phyloP scores from a whole-genome alignment of 2,888 invertebrate genomes.

The Neoascia interrupta region DNA sequence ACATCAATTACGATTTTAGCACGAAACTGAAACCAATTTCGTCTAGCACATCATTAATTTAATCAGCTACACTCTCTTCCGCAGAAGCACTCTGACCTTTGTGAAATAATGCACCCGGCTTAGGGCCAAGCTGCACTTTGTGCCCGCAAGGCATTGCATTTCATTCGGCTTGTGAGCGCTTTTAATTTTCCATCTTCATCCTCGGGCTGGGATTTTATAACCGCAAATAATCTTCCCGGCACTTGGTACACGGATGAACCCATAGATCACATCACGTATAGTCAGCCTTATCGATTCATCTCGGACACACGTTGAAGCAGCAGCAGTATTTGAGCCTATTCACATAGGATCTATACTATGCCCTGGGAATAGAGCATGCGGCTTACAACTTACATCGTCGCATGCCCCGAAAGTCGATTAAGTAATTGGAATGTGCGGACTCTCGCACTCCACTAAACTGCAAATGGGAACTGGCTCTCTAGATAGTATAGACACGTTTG shows the following conservation, averaged over 20 bases:
- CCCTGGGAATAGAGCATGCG: constrained; percentile 27
- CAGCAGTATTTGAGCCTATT: constrained; percentile 17
- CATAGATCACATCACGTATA: constrained; percentile 69
- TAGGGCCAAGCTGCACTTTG: constrained; percentile 1
- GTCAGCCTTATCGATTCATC: constrained; percentile 69
- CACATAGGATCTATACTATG: too few relatives aligned
- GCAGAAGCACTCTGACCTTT: constrained; percentile 69
- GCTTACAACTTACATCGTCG: constrained; percentile 29
- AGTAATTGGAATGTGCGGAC: constrained; percentile 66
- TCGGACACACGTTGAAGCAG: constrained; percentile 60
- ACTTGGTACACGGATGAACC: constrained; percentile 59
- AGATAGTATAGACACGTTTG: background rate
- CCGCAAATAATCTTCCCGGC: constrained; percentile 63
- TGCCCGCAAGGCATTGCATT: background rate
- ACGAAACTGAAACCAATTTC: constrained; percentile 70
- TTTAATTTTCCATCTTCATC: constrained; percentile 60
- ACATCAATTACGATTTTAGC: constrained; percentile 65
- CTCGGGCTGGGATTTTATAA: constrained; percentile 45
- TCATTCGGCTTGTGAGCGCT: constrained; percentile 20
- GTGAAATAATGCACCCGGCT: constrained; percentile 55
- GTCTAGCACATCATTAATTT: constrained; percentile 69
- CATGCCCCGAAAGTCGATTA: constrained; percentile 59
- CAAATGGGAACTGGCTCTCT: background rate
- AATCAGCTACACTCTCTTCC: constrained; percentile 69
- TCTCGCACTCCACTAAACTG: constrained; percentile 39